phyloP scores from a whole-genome alignment of 2,113 vertebrate species.

The Colossoma macropomum region DNA sequence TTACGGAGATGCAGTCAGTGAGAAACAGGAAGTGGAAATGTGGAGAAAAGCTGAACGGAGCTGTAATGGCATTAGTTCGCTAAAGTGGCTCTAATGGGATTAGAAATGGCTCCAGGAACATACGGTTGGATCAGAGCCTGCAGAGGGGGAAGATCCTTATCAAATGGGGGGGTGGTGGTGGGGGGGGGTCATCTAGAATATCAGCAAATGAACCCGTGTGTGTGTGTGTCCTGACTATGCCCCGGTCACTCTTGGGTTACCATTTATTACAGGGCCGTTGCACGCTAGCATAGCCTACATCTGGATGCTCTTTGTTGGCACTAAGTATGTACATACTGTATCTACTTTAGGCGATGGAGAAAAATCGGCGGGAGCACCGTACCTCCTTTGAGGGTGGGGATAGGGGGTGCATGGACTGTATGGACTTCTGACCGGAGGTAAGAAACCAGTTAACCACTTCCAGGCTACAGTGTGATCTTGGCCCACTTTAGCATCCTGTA shows the following conservation, averaged over 20 bases:
- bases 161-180: neutral
- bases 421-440: constrained; percentile 4
- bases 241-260: constrained; percentile 36
- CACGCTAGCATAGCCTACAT: constrained; percentile 22
- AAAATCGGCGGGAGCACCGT: constrained; percentile 2
- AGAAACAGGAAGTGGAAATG: constrained; percentile 23
- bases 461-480: neutral
- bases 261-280: constrained; percentile 29
- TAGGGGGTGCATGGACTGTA: neutral
- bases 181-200: constrained; percentile 8
- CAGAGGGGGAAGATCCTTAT: constrained; percentile 28
- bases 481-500: neutral
- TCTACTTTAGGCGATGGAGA: neutral
- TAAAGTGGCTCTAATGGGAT: constrained; percentile 21
- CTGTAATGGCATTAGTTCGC: constrained; percentile 37
- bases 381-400: neutral
- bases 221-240: constrained; percentile 10
- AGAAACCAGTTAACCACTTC: constrained; percentile 19
- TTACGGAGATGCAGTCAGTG: neutral
- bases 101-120: constrained; percentile 16
- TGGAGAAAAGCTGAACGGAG: constrained; percentile 15
- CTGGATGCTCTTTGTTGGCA: constrained; percentile 46
- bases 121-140: constrained; percentile 10
- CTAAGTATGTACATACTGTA: constrained; percentile 28
- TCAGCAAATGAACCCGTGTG: constrained; percentile 21